Evolutionary conservation across 2,113 vertebrate species (phyloP), one percentile per base, ranked within the genome.

Genomic region (Gulo gulo): DNA sequence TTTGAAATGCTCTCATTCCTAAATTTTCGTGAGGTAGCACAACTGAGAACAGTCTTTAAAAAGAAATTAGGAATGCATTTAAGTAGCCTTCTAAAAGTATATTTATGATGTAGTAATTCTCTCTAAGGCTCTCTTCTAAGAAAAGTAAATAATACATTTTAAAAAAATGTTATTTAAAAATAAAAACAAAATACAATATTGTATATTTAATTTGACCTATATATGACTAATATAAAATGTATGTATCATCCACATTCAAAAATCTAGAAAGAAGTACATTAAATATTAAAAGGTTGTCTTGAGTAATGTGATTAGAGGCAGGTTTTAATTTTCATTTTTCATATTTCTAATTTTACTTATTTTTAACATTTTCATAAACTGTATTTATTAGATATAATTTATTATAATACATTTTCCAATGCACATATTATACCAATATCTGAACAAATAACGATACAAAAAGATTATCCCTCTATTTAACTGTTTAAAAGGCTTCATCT

Each of bases 321-420:
- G 14, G 13, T 78, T 95, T 96, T 71, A 55, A n/a, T 67, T 97
- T 95, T 96, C 26, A 81, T 93, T 91, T 95, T 97, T 55, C 29
- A 15, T 82, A 39, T 92, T 86, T 85, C 21, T 86, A 2, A 50
- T 71, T 95, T 83, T 93, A 8, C 52, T 92, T 85, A 57, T 42
- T 84, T 92, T 82, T 50, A n/a, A 26, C 82, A 1, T 71, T 9
- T 85, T 85, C 0, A 26, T 78, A 9, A 42, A 55, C 47, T 55
- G 5, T 79, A 79, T 92, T 79, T 79, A 23, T 89, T 16, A 95
- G 29, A 73, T 92, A 80, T 71, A 34, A 16, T 90, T 91, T 92
- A 4, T 55, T 59, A 71, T 78, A 67, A 82, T 78, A 20, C 65
- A 55, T 57, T 63, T 93, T 97, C 47, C 76, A 97, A 90, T 79